Percentiles rank a stretch among this genome's conserved stretches.
Conservation (phyloP, 2,888 invertebrate species). For the Pollenia angustigena region DNA sequence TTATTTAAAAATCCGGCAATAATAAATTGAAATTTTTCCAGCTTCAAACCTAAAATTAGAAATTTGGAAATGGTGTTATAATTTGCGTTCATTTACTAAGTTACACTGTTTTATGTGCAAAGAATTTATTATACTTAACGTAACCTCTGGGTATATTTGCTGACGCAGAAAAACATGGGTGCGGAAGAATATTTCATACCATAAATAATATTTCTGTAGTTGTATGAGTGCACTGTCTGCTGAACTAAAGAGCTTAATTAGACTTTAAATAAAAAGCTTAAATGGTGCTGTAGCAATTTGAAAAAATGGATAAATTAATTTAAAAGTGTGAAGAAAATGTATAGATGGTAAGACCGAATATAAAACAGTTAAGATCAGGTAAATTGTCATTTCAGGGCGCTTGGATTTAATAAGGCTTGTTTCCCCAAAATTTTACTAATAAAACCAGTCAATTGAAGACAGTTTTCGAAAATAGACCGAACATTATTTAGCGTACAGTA, state of each 20-base stretch:
- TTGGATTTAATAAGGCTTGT: too few relatives aligned
- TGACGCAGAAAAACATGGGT: conserved; percentile 28
- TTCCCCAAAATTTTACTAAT: too few relatives aligned
- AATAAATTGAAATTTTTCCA: not conserved
- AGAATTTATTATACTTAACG: conserved; percentile 37
- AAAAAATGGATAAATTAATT: conserved; percentile 24
- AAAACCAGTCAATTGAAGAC: too few relatives aligned
- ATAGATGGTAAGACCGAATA: too few relatives aligned
- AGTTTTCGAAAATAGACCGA: too few relatives aligned
- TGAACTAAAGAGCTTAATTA: conserved; percentile 25
- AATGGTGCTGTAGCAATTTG: not conserved
- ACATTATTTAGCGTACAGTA: too few relatives aligned
- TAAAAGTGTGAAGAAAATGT: not conserved
- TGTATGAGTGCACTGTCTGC: not conserved
- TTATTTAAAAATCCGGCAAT: not conserved
- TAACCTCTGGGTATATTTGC: conserved; percentile 22
- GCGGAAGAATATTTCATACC: conserved; percentile 27
- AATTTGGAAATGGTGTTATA: conserved; percentile 35
- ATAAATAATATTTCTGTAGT: conserved; percentile 34
- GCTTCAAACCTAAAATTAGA: not conserved
- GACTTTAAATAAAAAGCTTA: not conserved
- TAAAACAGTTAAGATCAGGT: too few relatives aligned
- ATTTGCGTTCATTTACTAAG: conserved; percentile 11
- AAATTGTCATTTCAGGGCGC: too few relatives aligned
- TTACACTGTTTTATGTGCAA: conserved; percentile 32